phyloP scores from a whole-genome alignment of 2,797 vertebrate genomes.

The Helostoma temminkii region DNA sequence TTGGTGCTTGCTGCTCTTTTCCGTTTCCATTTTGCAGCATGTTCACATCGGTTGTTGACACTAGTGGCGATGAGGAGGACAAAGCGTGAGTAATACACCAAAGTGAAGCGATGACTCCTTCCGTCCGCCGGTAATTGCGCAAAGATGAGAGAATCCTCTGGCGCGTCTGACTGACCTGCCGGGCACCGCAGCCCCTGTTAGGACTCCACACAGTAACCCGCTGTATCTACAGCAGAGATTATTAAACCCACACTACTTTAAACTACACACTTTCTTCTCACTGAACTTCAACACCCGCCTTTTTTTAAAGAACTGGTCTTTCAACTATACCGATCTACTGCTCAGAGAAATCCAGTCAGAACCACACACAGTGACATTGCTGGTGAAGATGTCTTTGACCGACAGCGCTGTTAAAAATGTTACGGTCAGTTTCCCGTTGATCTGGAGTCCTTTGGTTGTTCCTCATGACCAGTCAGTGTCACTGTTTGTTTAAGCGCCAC shows the following conservation, averaged over 20 bases:
- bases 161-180: constrained; percentile 35
- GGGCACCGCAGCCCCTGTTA: background rate
- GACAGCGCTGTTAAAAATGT: background rate
- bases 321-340: background rate
- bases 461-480: constrained; percentile 66
- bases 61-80: background rate
- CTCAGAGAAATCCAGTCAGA: constrained; percentile 3
- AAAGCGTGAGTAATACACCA: constrained; percentile 18
- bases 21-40: constrained; percentile 85
- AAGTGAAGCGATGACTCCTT: constrained; percentile 30
- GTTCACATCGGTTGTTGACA: constrained; percentile 43
- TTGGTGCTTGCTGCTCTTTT: constrained; percentile 65
- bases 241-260: background rate
- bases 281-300: background rate
- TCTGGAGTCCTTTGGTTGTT: constrained; percentile 26
- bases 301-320: background rate
- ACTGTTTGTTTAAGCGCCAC: constrained; percentile 67
- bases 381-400: background rate
- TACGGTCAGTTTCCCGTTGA: constrained; percentile 37
- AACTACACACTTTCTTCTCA: background rate
- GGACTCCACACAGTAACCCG: background rate
- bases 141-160: constrained; percentile 20
- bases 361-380: background rate
- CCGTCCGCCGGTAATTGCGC: constrained; percentile 31
- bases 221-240: background rate